These are phyloP conservation scores for Dione juno DNA, from an alignment of 2,888 invertebrate genomes.

Conservation along the genomic window DNA sequence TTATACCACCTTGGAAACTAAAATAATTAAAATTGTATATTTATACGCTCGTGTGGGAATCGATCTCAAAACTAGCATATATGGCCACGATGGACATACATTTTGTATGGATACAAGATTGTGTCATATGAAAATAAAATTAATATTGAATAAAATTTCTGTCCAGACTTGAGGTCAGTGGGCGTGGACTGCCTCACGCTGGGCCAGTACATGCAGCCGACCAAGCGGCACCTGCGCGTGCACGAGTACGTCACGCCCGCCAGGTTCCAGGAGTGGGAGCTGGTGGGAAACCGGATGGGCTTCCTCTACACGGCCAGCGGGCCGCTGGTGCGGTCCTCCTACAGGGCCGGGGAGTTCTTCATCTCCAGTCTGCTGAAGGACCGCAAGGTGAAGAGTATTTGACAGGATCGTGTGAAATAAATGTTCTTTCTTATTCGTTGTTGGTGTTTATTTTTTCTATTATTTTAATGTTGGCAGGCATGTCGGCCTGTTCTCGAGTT, in stretches of 20 bases:
- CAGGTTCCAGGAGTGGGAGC: slow-evolving; percentile 95
- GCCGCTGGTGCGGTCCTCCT: slow-evolving; percentile 97
- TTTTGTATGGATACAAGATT: too few relatives aligned
- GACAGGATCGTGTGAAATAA: slow-evolving; percentile 48
- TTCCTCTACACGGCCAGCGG: slow-evolving; percentile 99
- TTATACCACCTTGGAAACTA: too few relatives aligned
- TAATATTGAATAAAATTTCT: not conserved
- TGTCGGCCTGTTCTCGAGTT: not conserved
- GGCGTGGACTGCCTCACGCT: slow-evolving; percentile 98
- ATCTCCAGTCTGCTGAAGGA: slow-evolving; percentile 90
- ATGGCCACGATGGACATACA: too few relatives aligned
- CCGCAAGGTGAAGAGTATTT: slow-evolving; percentile 73
- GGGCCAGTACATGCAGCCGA: slow-evolving; percentile 99
- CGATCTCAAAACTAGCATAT: too few relatives aligned
- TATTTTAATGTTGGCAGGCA: too few relatives aligned
- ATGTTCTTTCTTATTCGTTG: not conserved
- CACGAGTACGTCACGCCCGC: slow-evolving; percentile 98
- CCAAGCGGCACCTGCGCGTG: slow-evolving; percentile 96
- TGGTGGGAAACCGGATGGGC: slow-evolving; percentile 91
- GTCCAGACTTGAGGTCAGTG: slow-evolving; percentile 88
- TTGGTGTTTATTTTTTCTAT: not conserved
- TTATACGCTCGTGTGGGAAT: too few relatives aligned
- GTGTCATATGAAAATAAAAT: too few relatives aligned
- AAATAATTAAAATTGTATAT: too few relatives aligned
- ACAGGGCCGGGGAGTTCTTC: slow-evolving; percentile 98